A percentile compares a stretch with the other conserved stretches of the same genome.
phyloP scores from a whole-genome alignment of 2,113 vertebrate species.

The Rostratula benghalensis region DNA sequence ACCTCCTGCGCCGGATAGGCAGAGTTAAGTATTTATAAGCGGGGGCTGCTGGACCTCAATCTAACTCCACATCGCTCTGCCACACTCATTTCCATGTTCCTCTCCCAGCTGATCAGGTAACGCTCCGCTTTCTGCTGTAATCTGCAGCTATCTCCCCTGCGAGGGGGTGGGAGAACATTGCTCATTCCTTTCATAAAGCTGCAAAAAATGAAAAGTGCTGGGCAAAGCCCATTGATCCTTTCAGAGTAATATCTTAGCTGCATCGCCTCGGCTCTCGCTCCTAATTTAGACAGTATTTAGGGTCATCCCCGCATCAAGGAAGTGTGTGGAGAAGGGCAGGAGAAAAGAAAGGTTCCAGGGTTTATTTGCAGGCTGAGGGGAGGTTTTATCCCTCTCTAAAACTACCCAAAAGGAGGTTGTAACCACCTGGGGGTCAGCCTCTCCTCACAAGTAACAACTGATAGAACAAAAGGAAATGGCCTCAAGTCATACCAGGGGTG shows the following conservation, averaged over 20 bases:
- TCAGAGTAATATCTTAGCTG: background rate
- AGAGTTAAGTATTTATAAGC: slow-evolving; percentile 50
- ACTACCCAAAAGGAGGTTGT: background rate
- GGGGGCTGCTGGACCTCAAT: background rate
- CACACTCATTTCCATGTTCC: slow-evolving; percentile 54
- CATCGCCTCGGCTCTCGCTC: accelerated
- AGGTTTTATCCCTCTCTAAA: background rate
- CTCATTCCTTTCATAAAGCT: background rate
- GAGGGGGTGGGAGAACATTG: background rate
- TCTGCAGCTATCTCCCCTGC: background rate
- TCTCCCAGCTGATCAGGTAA: background rate
- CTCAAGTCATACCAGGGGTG: background rate
- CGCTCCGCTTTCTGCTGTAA: background rate
- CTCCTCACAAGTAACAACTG: background rate
- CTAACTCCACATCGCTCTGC: background rate
- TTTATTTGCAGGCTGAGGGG: background rate
- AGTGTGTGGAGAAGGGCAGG: background rate
- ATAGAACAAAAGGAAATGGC: background rate
- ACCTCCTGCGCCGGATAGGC: background rate
- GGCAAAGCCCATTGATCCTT: background rate
- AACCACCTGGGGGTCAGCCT: background rate
- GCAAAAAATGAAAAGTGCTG: background rate
- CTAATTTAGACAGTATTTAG: background rate
- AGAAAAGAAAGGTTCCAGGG: background rate
- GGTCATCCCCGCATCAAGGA: background rate